A percentile compares a stretch with the other conserved stretches of the same genome.
Conservation (phyloP, 37 sponge, comb jelly and placozoan genomes). For the Agelas oroides region DNA sequence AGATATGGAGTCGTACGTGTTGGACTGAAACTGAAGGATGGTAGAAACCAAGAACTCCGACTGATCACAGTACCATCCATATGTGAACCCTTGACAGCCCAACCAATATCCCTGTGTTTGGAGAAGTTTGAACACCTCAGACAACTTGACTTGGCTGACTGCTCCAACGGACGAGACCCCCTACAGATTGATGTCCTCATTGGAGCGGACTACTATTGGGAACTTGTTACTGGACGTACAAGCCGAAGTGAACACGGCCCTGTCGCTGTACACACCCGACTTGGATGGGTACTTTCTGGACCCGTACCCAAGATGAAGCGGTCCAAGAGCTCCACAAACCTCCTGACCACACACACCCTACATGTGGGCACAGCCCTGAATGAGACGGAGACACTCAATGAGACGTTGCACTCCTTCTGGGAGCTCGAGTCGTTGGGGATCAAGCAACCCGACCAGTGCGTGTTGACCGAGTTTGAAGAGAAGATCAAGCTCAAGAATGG, state of each 20-base stretch:
- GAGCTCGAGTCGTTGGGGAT: slow-evolving; percentile 47
- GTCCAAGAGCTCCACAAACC: neutral
- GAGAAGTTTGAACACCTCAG: slow-evolving; percentile 14
- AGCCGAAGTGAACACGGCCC: slow-evolving; percentile 2
- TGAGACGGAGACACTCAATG: neutral
- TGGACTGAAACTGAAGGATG: slow-evolving; percentile 7
- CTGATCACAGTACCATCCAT: slow-evolving; percentile 30
- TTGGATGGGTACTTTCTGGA: slow-evolving; percentile 42
- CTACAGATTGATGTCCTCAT: slow-evolving; percentile 7
- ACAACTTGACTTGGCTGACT: slow-evolving; percentile 29
- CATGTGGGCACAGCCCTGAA: slow-evolving; percentile 1
- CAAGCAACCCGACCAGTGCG: neutral
- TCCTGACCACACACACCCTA: slow-evolving; percentile 19
- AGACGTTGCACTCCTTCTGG: slow-evolving; percentile 35
- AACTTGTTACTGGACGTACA: slow-evolving; percentile 8
- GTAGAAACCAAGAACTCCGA: neutral
- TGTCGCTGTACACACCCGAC: slow-evolving; percentile 22
- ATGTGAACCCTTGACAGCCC: slow-evolving; percentile 32
- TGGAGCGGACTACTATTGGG: slow-evolving; percentile 40
- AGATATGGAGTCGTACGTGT: slow-evolving; percentile 18
- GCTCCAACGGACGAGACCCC: slow-evolving; percentile 3
- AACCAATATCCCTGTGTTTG: slow-evolving; percentile 7
- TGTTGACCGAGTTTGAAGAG: slow-evolving; percentile 11
- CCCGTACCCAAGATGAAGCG: neutral
- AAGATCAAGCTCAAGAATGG: slow-evolving; percentile 15